phyloP scores from a whole-genome alignment of 2,888 invertebrate species.

The Andrena marginata region DNA sequence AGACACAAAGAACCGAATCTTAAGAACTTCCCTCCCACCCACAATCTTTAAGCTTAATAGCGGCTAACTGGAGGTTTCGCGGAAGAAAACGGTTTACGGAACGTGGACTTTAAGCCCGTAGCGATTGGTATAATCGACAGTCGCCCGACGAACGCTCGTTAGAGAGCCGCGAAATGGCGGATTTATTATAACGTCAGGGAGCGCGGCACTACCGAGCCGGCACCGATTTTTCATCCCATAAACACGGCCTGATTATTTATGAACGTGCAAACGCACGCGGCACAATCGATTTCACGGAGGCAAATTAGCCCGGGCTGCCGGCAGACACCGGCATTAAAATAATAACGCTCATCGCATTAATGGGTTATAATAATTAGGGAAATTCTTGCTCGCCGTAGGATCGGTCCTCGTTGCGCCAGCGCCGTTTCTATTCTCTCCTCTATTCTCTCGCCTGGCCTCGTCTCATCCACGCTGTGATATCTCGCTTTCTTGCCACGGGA shows the following conservation, averaged over 20 bases:
- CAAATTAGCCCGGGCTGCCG: constrained; percentile 79
- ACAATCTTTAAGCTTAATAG: constrained; percentile 11
- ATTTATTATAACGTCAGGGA: constrained; percentile 74
- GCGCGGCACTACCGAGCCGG: constrained; percentile 58
- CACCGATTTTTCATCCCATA: constrained; percentile 76
- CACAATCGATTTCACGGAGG: constrained; percentile 81
- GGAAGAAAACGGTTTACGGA: constrained; percentile 28
- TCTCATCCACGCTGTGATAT: not conserved
- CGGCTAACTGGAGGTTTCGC: constrained; percentile 19
- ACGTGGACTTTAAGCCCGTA: constrained; percentile 26
- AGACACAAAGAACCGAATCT: not conserved
- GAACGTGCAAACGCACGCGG: constrained; percentile 80
- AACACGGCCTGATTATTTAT: constrained; percentile 82
- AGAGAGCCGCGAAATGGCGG: constrained; percentile 71
- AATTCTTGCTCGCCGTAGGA: constrained; percentile 77
- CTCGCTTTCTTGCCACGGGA: constrained; percentile 15
- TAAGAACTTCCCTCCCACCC: not conserved
- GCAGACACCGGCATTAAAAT: constrained; percentile 81
- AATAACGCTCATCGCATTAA: constrained; percentile 83
- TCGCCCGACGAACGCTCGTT: constrained; percentile 64
- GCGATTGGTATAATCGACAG: constrained; percentile 63
- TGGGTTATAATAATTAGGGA: constrained; percentile 83
- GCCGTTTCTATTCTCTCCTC: not conserved
- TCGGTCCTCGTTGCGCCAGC: constrained; percentile 63
- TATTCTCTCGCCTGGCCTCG: not conserved